Evolutionary conservation across 1,140 invertebrate genomes (phyloP).

Genomic region (Drosophila miranda): DNA sequence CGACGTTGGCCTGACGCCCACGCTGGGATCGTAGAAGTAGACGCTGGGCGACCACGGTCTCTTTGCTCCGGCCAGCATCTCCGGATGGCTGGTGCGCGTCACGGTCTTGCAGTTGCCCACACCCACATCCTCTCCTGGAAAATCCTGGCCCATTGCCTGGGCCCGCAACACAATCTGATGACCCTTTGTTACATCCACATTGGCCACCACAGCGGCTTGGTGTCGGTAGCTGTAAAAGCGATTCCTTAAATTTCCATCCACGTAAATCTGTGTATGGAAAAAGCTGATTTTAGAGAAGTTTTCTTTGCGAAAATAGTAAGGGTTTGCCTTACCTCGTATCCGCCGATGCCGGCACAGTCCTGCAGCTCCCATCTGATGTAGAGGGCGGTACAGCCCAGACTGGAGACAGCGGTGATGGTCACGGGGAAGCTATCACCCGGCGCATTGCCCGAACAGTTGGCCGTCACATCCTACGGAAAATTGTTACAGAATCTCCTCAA

Average conservation of each 20-base stretch:
- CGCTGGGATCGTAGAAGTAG: conserved; percentile 64
- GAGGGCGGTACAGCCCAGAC: conserved; percentile 61
- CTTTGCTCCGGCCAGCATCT: conserved; percentile 49
- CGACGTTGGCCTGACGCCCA: too few species aligned
- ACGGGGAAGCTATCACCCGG: conserved; percentile 63
- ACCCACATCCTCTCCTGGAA: conserved; percentile 22
- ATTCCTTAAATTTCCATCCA: conserved; percentile 75
- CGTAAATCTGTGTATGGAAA: conserved; percentile 57
- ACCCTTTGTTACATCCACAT: conserved; percentile 59
- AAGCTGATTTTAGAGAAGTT: not conserved
- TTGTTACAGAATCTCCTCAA: not conserved
- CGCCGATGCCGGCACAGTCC: conserved; percentile 64
- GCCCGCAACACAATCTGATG: conserved; percentile 71
- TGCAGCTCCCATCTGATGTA: conserved; percentile 67
- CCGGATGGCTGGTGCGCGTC: conserved; percentile 35
- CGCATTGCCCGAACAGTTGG: conserved; percentile 4
- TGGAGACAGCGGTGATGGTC: conserved; percentile 56
- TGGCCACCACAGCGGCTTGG: conserved; percentile 66
- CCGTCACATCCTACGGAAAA: conserved; percentile 11
- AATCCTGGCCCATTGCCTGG: conserved; percentile 52
- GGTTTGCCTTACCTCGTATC: conserved; percentile 60
- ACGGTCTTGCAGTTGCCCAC: conserved; percentile 20
- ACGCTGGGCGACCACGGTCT: conserved; percentile 66
- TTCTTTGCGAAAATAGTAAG: too few species aligned
- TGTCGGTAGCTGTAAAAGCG: conserved; percentile 66